Evolutionary conservation across 2,888 invertebrate genomes (phyloP), one percentile per base, ranked within the genome.

Genomic region (Hipparchia semele): DNA sequence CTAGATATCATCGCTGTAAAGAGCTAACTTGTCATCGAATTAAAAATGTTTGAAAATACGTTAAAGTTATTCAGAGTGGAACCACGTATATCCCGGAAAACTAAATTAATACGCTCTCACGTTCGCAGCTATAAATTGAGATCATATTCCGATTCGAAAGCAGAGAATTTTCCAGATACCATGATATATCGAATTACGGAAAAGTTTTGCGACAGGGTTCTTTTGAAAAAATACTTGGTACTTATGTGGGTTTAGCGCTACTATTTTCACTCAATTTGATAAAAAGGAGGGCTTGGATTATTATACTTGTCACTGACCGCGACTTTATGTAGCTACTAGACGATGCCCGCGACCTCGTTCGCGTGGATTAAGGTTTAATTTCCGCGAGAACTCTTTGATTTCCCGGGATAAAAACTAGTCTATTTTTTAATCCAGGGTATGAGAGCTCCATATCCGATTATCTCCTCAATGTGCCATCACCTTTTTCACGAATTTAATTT

Each of bases 131-230:
- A 67, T 59, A 56, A 70, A 73, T 70, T 67, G 70, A 39, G 66
- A 67, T 60, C 73, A 73, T 70, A 68, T 73, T 70, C 54, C 70
- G 51, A 33, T 39, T 73, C 54, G 39, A 67, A 70, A 70, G 66
- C 73, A 66, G 61, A 73, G 69, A 65, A 66, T 66, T 60, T 70
- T 51, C 61, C 33, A 49, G 66, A 71, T 51, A 60, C 66, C 66
- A 66, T 71, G 59, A 59, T 62, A 46, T 62, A 62, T 62, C 46
- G 62, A 49, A 46, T 62, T 46, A 46, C 62, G 46, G 45, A 46
- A 12, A 62, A 13, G 46, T 62, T 62, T 62, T 46, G n/a, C 13
- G 46, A 61, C 46, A 7, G n/a, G 61, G 9, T 46, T 9, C 46
- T 46, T 23, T 46, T 46, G 62, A 8, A 62, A 46, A 62, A 39